These are phyloP conservation scores for Anomalospiza imberbis DNA, from an alignment of 2,797 vertebrate species.

Conservation along the genomic window DNA sequence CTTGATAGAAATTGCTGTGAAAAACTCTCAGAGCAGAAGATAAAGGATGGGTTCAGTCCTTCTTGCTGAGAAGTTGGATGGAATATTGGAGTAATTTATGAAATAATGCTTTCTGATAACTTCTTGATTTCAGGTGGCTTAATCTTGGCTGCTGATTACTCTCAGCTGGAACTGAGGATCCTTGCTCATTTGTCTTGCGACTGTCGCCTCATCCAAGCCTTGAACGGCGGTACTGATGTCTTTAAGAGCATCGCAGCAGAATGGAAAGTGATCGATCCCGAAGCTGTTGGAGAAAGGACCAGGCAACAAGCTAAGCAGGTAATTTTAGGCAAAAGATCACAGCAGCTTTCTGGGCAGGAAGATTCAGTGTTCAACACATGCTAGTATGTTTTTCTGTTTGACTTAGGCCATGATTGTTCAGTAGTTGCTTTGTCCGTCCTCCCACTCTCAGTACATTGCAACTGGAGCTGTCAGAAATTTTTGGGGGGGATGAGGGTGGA, in stretches of 20 bases:
- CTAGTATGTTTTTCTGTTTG: not conserved
- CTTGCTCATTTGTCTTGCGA: slow-evolving; percentile 92
- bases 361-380: not conserved
- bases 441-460: rapidly evolving
- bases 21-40: not conserved
- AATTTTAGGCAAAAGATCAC: not conserved
- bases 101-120: not conserved
- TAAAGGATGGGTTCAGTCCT: not conserved
- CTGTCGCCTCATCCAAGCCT: slow-evolving; percentile 83
- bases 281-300: slow-evolving; percentile 81
- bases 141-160: slow-evolving; percentile 94
- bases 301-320: slow-evolving; percentile 98
- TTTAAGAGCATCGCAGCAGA: slow-evolving; percentile 94
- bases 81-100: not conserved
- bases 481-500: not conserved
- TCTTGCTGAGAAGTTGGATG: not conserved
- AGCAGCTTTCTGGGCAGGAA: not conserved
- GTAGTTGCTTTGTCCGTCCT: not conserved
- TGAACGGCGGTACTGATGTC: slow-evolving; percentile 88
- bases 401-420: not conserved
- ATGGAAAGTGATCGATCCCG: slow-evolving; percentile 88
- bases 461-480: not conserved
- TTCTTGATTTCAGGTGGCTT: slow-evolving; percentile 81
- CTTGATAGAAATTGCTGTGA: not conserved
- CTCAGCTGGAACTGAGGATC: slow-evolving; percentile 92